These are phyloP conservation scores for Nymphalis urticae DNA, from an alignment of 2,888 invertebrate genomes.

Conservation along the genomic window DNA sequence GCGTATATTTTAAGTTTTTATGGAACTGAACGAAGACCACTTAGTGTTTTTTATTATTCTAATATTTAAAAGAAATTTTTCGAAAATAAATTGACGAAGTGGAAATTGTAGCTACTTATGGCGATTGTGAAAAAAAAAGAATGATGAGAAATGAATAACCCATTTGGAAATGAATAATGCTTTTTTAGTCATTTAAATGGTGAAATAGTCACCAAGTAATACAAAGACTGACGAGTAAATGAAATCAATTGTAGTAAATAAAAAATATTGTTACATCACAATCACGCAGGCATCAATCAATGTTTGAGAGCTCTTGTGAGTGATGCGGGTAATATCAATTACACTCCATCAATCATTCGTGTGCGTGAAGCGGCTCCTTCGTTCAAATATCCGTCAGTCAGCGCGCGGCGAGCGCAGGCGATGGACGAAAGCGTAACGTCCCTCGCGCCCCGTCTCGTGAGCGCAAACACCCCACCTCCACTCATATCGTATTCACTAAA, in stretches of 20 bases:
- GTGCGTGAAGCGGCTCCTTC: constrained; percentile 8
- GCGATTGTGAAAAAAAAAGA: too few species aligned
- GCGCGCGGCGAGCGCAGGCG: constrained; percentile 26
- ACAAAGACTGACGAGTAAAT: neutral
- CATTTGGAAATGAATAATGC: too few species aligned
- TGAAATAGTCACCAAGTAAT: neutral
- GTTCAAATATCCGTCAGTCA: constrained; percentile 36
- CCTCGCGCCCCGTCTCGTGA: neutral
- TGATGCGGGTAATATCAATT: constrained; percentile 7
- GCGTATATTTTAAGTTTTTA: too few species aligned
- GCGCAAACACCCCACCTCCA: neutral
- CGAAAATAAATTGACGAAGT: too few species aligned
- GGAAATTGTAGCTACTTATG: too few species aligned
- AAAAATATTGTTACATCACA: neutral
- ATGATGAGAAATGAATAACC: too few species aligned
- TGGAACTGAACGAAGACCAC: too few species aligned
- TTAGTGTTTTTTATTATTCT: too few species aligned
- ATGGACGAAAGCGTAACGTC: constrained; percentile 22
- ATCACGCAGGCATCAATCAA: neutral
- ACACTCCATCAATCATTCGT: neutral
- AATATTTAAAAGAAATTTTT: too few species aligned
- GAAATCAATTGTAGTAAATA: neutral
- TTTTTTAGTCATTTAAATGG: neutral
- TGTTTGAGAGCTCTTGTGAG: neutral
- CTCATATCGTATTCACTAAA: neutral